Conservation (phyloP, 2,888 invertebrate genomes). For the Dasysyrphus tricinctus region DNA sequence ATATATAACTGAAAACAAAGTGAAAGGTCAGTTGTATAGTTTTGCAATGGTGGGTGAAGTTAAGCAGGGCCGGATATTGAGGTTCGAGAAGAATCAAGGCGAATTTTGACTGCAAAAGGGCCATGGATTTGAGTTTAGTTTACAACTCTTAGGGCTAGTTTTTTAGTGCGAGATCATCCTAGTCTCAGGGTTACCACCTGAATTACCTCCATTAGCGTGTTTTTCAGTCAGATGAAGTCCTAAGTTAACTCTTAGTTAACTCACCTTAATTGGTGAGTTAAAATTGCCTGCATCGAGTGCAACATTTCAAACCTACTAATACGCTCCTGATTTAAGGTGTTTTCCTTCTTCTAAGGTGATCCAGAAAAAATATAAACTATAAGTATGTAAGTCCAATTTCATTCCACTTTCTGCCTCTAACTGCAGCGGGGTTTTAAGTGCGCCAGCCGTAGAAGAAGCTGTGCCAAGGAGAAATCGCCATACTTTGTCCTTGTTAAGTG, state of each 20-base stretch:
- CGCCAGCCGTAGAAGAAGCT: slow-evolving; percentile 45
- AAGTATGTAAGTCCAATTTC: slow-evolving; percentile 41
- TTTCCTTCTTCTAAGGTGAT: neutral
- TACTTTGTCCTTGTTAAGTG: slow-evolving; percentile 68
- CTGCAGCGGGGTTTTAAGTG: slow-evolving; percentile 59
- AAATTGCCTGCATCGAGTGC: too few species aligned
- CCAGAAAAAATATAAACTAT: neutral
- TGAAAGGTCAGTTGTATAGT: slow-evolving; percentile 4
- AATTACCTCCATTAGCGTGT: too few species aligned
- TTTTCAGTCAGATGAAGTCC: too few species aligned
- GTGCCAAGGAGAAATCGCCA: slow-evolving; percentile 63
- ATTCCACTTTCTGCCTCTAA: slow-evolving; percentile 2
- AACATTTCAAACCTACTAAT: too few species aligned
- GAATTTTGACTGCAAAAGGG: neutral
- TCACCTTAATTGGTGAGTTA: too few species aligned
- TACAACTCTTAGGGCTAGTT: too few species aligned
- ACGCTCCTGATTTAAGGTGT: neutral
- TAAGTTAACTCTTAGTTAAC: too few species aligned
- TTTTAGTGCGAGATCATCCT: too few species aligned
- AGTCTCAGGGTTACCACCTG: too few species aligned
- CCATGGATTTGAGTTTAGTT: too few species aligned
- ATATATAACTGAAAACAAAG: slow-evolving; percentile 6
- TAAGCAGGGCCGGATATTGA: neutral
- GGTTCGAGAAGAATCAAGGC: neutral
- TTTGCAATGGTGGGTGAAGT: slow-evolving; percentile 9